phyloP scores from a whole-genome alignment of 2,888 invertebrate genomes.

The Gasteruption jaculator region DNA sequence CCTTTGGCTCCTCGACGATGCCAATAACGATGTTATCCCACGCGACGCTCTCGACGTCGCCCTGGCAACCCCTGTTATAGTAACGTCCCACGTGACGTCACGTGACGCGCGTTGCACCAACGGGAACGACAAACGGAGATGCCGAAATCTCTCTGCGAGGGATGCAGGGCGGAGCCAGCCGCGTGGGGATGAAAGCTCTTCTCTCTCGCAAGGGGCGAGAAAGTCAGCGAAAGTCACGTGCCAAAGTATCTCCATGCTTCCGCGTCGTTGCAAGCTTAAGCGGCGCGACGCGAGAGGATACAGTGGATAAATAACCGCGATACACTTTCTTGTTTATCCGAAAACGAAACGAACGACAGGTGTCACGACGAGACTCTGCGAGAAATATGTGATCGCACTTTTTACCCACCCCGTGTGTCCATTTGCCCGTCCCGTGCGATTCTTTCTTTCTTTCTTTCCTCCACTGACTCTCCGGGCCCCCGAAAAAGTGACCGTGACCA shows the following conservation, averaged over 20 bases:
- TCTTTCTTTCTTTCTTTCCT: too few relatives aligned
- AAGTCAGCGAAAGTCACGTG: slow-evolving; percentile 49
- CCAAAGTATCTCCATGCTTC: slow-evolving; percentile 43
- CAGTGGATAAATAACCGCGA: too few relatives aligned
- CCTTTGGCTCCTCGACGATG: slow-evolving; percentile 44
- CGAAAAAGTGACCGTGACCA: too few relatives aligned
- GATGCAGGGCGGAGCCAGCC: slow-evolving; percentile 64
- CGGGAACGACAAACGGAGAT: slow-evolving; percentile 47
- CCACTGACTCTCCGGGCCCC: too few relatives aligned
- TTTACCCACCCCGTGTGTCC: too few relatives aligned
- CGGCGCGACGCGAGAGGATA: too few relatives aligned
- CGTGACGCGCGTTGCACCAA: slow-evolving; percentile 41
- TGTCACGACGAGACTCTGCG: too few relatives aligned
- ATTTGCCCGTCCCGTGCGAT: too few relatives aligned
- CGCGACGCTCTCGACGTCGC: slow-evolving; percentile 41
- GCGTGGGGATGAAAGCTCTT: slow-evolving; percentile 55
- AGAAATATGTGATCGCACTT: too few relatives aligned
- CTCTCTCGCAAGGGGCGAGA: slow-evolving; percentile 37
- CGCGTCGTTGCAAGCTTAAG: slow-evolving; percentile 34
- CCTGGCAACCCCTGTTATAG: slow-evolving; percentile 37
- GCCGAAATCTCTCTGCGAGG: slow-evolving; percentile 64
- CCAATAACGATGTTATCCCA: slow-evolving; percentile 49
- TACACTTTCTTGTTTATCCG: too few relatives aligned
- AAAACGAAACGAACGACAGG: too few relatives aligned
- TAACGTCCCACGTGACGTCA: slow-evolving; percentile 31